Evolutionary conservation across 2,113 vertebrate genomes (phyloP), one percentile per base, ranked within the genome.

Genomic region (Saguinus imperator): DNA sequence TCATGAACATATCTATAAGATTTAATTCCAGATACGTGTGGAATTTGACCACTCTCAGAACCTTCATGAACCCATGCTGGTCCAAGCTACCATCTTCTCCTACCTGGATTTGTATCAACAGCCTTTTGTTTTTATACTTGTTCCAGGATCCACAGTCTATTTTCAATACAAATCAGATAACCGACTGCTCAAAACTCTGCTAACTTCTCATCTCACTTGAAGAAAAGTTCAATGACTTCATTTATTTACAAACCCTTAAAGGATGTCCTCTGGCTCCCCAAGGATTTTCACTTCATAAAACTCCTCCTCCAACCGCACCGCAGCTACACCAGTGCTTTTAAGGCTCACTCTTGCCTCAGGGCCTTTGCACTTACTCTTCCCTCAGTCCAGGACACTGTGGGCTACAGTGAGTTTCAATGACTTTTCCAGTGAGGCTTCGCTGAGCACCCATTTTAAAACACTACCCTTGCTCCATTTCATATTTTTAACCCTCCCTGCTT

Each of bases 21-120:
- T 64, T 27, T 35, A 16, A 2, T 21, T 55, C 5, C n/a, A 88
- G 55, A 27, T 3, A 43, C 5, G 4, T 25, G 45, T n/a, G 37
- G 35, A 40, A 18, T 66, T 8, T 32, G 61, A 83, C 5, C 1
- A 12, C 2, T 55, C 6, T 68, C 37, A 27, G 8, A 37, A 25
- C 9, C 16, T 68, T n/a, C 45, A 13, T 17, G 35, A 52, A 0
- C 12, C 11, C 16, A 48, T 3, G 7, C 0, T 2, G 27, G 21
- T 23, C 79, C 35, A 86, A 23, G 37, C 12, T 12, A 43, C 40
- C 13, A 10, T 48, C 35, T 27, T 85, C 25, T 92, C 6, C 27
- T 16, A 2, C n/a, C 11, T 10, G 3, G 17, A 40, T 43, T 29
- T 76, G 35, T 66, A 70, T 57, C 29, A 77, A 18, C 7, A 37